Evolutionary conservation across 2,888 invertebrate genomes (phyloP), one percentile per base, ranked within the genome.

Genomic region (Latheticus oryzae): DNA sequence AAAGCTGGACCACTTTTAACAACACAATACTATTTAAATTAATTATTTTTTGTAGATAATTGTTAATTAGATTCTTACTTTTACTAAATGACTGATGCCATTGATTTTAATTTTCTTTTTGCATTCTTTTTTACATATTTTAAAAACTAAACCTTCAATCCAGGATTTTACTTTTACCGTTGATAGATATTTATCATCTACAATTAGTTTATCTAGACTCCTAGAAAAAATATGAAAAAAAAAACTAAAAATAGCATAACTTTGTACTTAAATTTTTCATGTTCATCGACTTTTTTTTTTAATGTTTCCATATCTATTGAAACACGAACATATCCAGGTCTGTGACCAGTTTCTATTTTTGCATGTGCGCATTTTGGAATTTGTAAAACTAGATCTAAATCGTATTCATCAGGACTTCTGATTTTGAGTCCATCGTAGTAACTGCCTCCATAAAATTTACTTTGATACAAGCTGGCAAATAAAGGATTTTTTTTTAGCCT

Each of bases 351-450:
- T n/a, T 59, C 59, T 11, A 75, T 23, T 30, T 71, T 67, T 16
- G 80, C 78, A 24, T 76, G 75, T 45, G 80, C 77, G 7, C 80
- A 69, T 5, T 74, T 74, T 1, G 85, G 84, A 8, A 87, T 68
- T 0, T 79, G 76, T 33, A 87, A 79, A 1, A 84, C 78, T 2
- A 86, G 75, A 73, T 86, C 84, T 70, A 86, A 78, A 66, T 87
- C 87, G 63, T 82, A 87, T 66, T 87, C 87, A 58, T 84, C 82
- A 9, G 86, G 82, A 51, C 80, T 79, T 1, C 82, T 80, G 0
- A 86, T 81, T 72, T 84, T 84, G 16, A 86, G 79, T n/a, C 80
- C 79, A 65, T 87, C 87, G 58, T 82, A 85, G 24, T 80, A 86
- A 66, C 86, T 86, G 5, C 87, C 87, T 0, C 83, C 84, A 61